phyloP scores from a whole-genome alignment of 2,888 invertebrate genomes.

The Thereva nobilitata region DNA sequence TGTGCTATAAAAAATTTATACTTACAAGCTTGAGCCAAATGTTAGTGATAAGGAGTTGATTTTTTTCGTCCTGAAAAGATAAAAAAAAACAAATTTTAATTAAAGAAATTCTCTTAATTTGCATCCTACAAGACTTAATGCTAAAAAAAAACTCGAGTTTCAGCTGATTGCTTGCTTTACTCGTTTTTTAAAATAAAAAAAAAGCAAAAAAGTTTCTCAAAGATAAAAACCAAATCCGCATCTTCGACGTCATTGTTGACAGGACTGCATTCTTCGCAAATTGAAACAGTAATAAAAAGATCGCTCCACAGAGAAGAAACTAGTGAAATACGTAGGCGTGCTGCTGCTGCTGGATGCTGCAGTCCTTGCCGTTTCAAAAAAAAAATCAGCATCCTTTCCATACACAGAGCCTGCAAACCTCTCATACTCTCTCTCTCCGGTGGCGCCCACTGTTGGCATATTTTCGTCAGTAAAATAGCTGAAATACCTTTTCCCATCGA shows the following conservation, averaged over 20 bases:
- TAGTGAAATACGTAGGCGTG: not conserved
- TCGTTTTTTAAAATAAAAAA: no score
- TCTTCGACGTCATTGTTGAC: no score
- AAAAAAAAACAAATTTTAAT: slow-evolving; percentile 37
- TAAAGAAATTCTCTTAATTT: not conserved
- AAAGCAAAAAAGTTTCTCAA: no score
- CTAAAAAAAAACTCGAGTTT: not conserved
- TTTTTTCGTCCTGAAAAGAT: slow-evolving; percentile 88
- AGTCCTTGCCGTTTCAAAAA: no score
- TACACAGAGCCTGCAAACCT: not conserved
- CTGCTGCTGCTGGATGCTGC: not conserved
- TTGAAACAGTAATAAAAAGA: no score
- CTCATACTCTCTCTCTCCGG: not conserved
- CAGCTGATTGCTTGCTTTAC: no score
- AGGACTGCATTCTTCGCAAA: no score
- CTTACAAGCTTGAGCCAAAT: slow-evolving; percentile 96
- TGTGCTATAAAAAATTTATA: slow-evolving; percentile 47
- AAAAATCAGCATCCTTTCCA: not conserved
- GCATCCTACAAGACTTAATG: not conserved
- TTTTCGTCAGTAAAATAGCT: slow-evolving; percentile 25
- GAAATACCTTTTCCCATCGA: slow-evolving; percentile 26
- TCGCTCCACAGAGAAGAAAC: no score
- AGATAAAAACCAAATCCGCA: no score
- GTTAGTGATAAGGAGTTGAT: slow-evolving; percentile 94
- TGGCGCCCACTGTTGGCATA: slow-evolving; percentile 18